Base-by-base conservation (phyloP, 2,113 vertebrate genomes). In the Garra rufa region DNA sequence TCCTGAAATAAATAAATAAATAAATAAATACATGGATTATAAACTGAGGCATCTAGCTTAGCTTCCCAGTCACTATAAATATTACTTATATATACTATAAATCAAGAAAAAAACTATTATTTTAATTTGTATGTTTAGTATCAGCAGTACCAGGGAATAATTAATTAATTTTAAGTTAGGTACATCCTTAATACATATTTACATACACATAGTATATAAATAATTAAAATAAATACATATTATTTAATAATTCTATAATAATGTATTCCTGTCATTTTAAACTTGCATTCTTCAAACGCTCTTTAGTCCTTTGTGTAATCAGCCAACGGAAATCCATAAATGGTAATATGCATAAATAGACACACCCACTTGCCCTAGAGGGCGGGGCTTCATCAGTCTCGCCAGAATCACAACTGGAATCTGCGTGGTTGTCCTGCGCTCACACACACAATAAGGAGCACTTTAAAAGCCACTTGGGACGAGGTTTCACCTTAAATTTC, bases 311-410 rank as follows among this genome's bases (percentile, higher is more conserved):
- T 13, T 19, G 13, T 41, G 21, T 59, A 59, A 59, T 59, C 24
- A 30, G 44, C 14, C 6, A 43, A 17, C 6, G 76, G 76, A 78
- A 61, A 43, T 41, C 76, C 76, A 26, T 61, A 79, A 43, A 79
- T 63, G 76, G 76, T 63, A 13, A 78, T 26, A 43, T 73, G 21
- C 9, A n/a, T 73, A 46, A 41, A 10, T 3, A 10, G 41, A 14
- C 30, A 38, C 6, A 19, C 67, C 19, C 34, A 24, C 52, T 76
- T 78, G 3, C 38, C 0, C 3, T 3, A 34, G 41, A 65, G 26
- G 59, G 77, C 77, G 77, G 59, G 43, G 19, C 77, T 80, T 48
- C 13, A 30, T 67, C n/a, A 34, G 24, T n/a, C 24, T 30, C 41
- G 1, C 34, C 38, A n/a, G 48, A 41, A 34, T 57, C 5, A 13